Evolutionary conservation across 2,113 vertebrate species (phyloP), one percentile per base, ranked within the genome.

Genomic region (Arenaria interpres): DNA sequence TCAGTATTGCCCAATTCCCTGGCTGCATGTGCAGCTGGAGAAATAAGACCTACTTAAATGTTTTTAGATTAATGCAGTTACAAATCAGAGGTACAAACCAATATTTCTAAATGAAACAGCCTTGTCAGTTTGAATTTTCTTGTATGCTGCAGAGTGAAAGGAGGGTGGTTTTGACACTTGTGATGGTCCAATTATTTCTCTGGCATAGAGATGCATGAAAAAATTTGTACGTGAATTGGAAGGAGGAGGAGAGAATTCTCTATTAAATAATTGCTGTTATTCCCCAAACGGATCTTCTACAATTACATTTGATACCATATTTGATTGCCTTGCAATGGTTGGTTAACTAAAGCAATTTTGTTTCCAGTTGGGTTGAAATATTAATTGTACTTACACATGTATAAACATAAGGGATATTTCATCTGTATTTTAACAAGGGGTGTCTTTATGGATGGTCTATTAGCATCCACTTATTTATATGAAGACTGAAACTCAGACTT

Each of bases 331-430:
- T 97, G 97, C 67, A 95, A 97, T 97, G 98, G 98, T 97, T 98
- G 97, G 98, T 98, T 98, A 98, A 97, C 93, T 96, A 91, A 97
- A 97, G 88, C 91, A 98, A 98, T 98, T 98, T 98, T 92, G 45
- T 97, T 98, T 96, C 87, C 90, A 97, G 54, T 96, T 95, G 88
- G 83, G 91, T 95, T 90, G 84, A 84, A 66, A 88, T 95, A 94
- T 98, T 98, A 98, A 98, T 98, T 98, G 97, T 97, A 96, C 92
- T 97, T 97, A 97, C 96, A 98, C 96, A 94, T 97, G 91, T 98
- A 98, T 97, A 96, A 98, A 97, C 94, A 96, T 97, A 93, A 97
- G 93, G 82, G 86, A 33, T 88, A 69, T 66, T 96, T 97, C 85
- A 93, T 95, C 97, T 97, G 89, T 97, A 93, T 96, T 98, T 98